Evolutionary conservation across 2,888 invertebrate genomes (phyloP).

Genomic region (Habrosyne pyritoides): DNA sequence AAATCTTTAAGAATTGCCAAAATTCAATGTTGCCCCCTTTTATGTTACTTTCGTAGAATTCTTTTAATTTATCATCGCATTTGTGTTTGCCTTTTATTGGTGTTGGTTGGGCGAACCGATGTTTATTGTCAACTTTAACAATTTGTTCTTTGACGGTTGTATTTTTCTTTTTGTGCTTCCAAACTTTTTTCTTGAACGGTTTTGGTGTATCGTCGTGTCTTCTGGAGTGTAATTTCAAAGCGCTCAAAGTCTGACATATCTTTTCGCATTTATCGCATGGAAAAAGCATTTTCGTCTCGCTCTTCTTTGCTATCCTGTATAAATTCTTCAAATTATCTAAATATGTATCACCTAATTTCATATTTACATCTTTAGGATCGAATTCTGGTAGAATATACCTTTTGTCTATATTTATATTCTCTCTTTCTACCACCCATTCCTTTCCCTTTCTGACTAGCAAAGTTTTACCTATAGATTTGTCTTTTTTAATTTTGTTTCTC

Average conservation of each 20-base stretch:
- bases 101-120: constrained; percentile 52
- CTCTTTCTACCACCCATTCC: constrained; percentile 63
- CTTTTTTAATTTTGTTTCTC: constrained; percentile 40
- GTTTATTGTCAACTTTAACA: constrained; percentile 11
- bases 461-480: constrained; percentile 46
- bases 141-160: constrained; percentile 8
- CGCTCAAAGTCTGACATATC: constrained; percentile 59
- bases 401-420: constrained; percentile 33
- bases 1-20: constrained; percentile 74
- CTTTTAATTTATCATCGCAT: constrained; percentile 60
- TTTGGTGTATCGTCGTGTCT: constrained; percentile 60
- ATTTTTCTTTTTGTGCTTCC: constrained; percentile 48
- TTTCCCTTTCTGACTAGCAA: constrained; percentile 58
- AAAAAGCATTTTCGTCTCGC: constrained; percentile 54
- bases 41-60: constrained; percentile 65
- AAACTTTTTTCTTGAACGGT: constrained; percentile 57
- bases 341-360: constrained; percentile 42
- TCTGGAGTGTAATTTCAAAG: constrained; percentile 58
- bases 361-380: constrained; percentile 27
- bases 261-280: constrained; percentile 67
- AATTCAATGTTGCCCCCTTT: constrained; percentile 69
- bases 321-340: constrained; percentile 53
- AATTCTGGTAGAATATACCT: constrained; percentile 48
- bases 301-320: constrained; percentile 47
- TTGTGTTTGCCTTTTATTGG: constrained; percentile 64